A percentile compares a stretch with the other conserved stretches of the same genome.
These are phyloP conservation scores for Elephantulus edwardii DNA, from an alignment of 2,113 vertebrate species.

Conservation along the genomic window DNA sequence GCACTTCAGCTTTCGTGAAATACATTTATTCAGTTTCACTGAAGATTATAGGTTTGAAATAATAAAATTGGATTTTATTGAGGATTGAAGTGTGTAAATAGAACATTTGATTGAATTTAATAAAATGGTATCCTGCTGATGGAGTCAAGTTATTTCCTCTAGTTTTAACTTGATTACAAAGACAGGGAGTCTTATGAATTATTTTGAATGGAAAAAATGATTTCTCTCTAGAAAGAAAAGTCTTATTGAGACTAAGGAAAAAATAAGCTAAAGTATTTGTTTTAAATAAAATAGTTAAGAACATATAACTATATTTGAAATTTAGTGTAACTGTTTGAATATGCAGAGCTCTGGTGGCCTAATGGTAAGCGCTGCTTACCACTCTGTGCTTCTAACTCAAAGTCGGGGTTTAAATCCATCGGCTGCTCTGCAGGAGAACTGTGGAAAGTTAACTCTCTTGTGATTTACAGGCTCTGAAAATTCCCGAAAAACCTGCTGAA, in stretches of 20 bases:
- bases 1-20: constrained; percentile 69
- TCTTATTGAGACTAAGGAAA: constrained; percentile 12
- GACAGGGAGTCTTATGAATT: constrained; percentile 72
- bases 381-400: too few relatives aligned
- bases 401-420: too few relatives aligned
- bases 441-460: too few relatives aligned
- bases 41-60: constrained; percentile 78
- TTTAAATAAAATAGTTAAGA: constrained; percentile 35
- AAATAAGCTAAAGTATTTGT: constrained; percentile 8
- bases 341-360: too few relatives aligned
- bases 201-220: constrained; percentile 65
- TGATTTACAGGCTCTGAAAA: too few relatives aligned
- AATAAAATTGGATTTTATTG: constrained; percentile 79
- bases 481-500: too few relatives aligned
- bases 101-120: constrained; percentile 79
- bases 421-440: too few relatives aligned
- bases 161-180: constrained; percentile 77
- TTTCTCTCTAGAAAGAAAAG: constrained; percentile 40
- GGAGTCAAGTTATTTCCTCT: constrained; percentile 70
- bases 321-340: background rate
- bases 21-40: constrained; percentile 76
- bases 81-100: constrained; percentile 80
- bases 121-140: constrained; percentile 76
- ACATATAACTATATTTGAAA: background rate
- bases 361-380: too few relatives aligned